These are phyloP conservation scores for Australoheros scitulus DNA, from an alignment of 2,113 vertebrate genomes.

Conservation along the genomic window DNA sequence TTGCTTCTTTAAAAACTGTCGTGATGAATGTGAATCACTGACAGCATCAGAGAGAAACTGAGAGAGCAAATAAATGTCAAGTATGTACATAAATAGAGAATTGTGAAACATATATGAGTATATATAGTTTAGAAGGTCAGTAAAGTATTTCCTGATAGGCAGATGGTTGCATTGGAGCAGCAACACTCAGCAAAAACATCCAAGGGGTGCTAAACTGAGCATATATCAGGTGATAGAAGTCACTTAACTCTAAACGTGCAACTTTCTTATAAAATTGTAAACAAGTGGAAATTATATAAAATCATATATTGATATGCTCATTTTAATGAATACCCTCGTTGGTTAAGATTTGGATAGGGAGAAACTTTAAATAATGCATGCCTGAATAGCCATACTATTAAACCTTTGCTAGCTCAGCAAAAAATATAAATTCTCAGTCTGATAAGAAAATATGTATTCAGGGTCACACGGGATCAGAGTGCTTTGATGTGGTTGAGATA, in stretches of 20 bases:
- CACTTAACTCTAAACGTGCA: background rate
- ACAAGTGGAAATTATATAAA: background rate
- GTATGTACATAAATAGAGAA: background rate
- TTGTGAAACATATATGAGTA: no score
- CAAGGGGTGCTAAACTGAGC: background rate
- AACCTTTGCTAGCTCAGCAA: background rate
- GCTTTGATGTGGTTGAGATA: background rate
- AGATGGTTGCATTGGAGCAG: background rate
- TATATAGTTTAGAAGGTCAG: no score
- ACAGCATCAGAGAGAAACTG: background rate
- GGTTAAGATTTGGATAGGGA: background rate
- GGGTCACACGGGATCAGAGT: slow-evolving; percentile 27
- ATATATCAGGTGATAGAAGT: background rate
- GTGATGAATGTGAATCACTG: background rate
- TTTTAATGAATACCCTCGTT: background rate
- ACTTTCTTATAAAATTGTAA: background rate
- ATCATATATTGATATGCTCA: background rate
- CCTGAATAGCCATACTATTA: background rate
- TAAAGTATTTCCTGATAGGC: background rate
- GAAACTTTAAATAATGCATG: slow-evolving; percentile 11
- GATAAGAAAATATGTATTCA: slow-evolving; percentile 25
- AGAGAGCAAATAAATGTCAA: background rate
- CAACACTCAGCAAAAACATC: background rate
- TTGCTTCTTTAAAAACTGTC: background rate
- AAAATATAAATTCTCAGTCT: slow-evolving; percentile 16